Evolutionary conservation across 1,140 invertebrate species (phyloP).

Genomic region (Drosophila grimshawi): DNA sequence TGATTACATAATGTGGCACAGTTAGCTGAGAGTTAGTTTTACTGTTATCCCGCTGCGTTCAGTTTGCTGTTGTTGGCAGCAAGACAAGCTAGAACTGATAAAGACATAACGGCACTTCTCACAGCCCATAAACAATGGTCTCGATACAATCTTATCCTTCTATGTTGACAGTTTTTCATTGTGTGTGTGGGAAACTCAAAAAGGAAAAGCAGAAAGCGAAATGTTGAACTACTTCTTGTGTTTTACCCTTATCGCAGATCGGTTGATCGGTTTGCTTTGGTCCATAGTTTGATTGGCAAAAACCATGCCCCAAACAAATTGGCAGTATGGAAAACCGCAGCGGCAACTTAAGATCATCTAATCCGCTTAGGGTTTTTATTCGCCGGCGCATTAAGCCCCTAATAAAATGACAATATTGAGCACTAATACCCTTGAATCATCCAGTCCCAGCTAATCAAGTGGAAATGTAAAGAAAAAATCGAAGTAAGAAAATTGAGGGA

Average conservation of each 20-base stretch:
- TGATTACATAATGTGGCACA: slow-evolving; percentile 23
- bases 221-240: slow-evolving; percentile 16
- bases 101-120: slow-evolving; percentile 55
- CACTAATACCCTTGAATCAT: slow-evolving; percentile 32
- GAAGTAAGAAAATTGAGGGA: background rate
- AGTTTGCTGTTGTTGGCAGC: slow-evolving; percentile 5
- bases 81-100: slow-evolving; percentile 42
- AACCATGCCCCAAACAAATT: slow-evolving; percentile 23
- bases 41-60: slow-evolving; percentile 26
- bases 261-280: slow-evolving; percentile 17
- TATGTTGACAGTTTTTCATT: slow-evolving; percentile 40
- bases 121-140: slow-evolving; percentile 51
- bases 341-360: slow-evolving; percentile 16
- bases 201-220: slow-evolving; percentile 32
- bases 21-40: background rate
- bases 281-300: slow-evolving; percentile 43
- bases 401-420: slow-evolving; percentile 39
- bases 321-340: slow-evolving; percentile 22
- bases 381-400: slow-evolving; percentile 11
- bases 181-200: slow-evolving; percentile 25
- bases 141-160: slow-evolving; percentile 43
- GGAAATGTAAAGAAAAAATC: slow-evolving; percentile 18
- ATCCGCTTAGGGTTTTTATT: slow-evolving; percentile 41
- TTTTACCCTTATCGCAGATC: slow-evolving; percentile 37
- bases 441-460: slow-evolving; percentile 44